phyloP scores from a whole-genome alignment of 2,113 vertebrate genomes.

The Dicaeum eximium region DNA sequence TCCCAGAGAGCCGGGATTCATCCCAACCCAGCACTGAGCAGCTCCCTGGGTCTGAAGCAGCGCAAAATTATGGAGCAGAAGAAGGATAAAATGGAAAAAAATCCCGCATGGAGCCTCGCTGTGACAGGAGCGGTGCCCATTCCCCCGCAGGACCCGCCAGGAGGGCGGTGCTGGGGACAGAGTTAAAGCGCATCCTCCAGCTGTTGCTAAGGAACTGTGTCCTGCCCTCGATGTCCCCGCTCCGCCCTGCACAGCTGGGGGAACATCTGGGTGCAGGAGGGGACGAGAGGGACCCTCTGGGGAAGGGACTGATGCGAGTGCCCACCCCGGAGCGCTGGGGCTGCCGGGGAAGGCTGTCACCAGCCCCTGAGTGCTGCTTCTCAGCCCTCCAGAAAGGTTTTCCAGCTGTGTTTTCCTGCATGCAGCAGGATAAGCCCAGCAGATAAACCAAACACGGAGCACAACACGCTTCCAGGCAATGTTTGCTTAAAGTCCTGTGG shows the following conservation, averaged over 20 bases:
- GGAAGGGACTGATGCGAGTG: accelerated
- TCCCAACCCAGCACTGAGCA: neutral
- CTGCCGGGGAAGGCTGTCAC: neutral
- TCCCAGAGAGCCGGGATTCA: neutral
- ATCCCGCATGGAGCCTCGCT: accelerated
- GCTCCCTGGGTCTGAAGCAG: neutral
- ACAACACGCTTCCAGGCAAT: neutral
- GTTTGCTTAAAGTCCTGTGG: neutral
- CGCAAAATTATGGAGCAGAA: neutral
- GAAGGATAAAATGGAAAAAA: neutral
- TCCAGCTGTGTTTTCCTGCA: neutral
- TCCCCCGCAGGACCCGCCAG: accelerated
- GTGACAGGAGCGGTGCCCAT: neutral
- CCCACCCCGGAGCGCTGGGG: accelerated
- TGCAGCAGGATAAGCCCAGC: neutral
- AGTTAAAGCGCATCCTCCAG: neutral
- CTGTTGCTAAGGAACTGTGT: conserved; percentile 8
- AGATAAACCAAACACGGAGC: neutral
- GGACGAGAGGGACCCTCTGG: neutral
- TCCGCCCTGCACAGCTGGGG: neutral
- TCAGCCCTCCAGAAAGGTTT: neutral
- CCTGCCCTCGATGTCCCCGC: neutral
- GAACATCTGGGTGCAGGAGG: neutral
- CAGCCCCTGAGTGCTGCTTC: neutral
- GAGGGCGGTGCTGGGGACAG: neutral